Percentiles rank a stretch among this genome's conserved stretches.
phyloP scores from a whole-genome alignment of 2,797 vertebrate species.

The Melanotaenia pygmaea region DNA sequence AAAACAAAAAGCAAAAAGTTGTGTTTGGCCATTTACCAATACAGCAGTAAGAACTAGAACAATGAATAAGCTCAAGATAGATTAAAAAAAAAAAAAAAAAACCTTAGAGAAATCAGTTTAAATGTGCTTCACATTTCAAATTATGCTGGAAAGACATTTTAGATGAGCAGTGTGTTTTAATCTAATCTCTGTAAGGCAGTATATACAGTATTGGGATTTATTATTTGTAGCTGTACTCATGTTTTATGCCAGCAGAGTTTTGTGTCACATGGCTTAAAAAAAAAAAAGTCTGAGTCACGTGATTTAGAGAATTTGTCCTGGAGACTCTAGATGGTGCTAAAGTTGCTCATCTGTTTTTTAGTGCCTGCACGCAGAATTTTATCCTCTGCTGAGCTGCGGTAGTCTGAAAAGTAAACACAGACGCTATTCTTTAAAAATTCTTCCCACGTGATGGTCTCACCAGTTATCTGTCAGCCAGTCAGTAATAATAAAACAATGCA shows the following conservation, averaged over 20 bases:
- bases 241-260: too few species aligned
- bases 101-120: background rate
- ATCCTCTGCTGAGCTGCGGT: background rate
- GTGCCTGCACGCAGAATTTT: background rate
- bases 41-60: too few species aligned
- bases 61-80: too few species aligned
- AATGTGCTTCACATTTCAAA: background rate
- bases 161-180: background rate
- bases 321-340: slow-evolving; percentile 8
- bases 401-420: background rate
- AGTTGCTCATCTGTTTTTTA: background rate
- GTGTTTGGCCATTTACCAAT: too few species aligned
- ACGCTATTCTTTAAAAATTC: background rate
- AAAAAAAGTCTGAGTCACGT: background rate
- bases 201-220: background rate
- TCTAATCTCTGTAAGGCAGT: background rate
- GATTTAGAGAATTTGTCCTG: background rate
- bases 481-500: background rate
- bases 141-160: background rate
- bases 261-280: background rate
- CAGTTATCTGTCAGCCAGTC: background rate
- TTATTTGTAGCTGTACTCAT: too few species aligned
- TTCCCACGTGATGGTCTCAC: background rate
- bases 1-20: too few species aligned
- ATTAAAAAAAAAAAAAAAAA: too few species aligned